phyloP scores from a whole-genome alignment of 2,797 vertebrate species.

The Antrozous pallidus region DNA sequence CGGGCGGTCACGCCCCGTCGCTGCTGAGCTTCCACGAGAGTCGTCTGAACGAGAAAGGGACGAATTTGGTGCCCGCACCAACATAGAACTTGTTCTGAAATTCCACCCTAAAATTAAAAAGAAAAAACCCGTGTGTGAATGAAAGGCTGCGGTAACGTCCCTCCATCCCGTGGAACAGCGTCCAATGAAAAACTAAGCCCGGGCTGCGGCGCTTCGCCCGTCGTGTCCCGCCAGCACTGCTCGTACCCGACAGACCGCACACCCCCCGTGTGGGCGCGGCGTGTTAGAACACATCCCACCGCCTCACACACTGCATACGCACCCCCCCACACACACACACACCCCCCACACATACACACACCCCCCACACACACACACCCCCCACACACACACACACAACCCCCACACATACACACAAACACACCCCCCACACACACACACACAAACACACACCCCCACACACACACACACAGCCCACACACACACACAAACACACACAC shows the following conservation, averaged over 20 bases:
- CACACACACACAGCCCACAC: too few relatives aligned
- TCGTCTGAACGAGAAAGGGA: slow-evolving; percentile 93
- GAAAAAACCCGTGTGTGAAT: background rate
- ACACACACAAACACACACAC: background rate
- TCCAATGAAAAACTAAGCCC: background rate
- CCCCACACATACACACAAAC: too few relatives aligned
- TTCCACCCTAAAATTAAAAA: slow-evolving; percentile 90
- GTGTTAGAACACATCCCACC: accelerated
- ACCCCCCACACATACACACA: too few relatives aligned
- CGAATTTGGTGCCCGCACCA: slow-evolving; percentile 94
- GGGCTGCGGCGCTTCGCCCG: background rate
- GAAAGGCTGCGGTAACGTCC: background rate
- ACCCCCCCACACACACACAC: too few relatives aligned
- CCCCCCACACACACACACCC: too few relatives aligned
- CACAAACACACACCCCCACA: background rate
- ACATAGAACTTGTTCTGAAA: slow-evolving; percentile 99
- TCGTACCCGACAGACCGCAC: too few relatives aligned
- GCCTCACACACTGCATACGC: accelerated
- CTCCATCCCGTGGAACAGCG: background rate
- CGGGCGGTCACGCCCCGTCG: slow-evolving; percentile 68
- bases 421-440: background rate
- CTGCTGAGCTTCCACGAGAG: slow-evolving; percentile 82
- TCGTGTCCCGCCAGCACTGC: too few relatives aligned
- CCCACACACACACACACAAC: background rate
- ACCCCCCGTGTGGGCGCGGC: accelerated